Conservation (phyloP, 2,113 vertebrate species). For the Serinus canaria region DNA sequence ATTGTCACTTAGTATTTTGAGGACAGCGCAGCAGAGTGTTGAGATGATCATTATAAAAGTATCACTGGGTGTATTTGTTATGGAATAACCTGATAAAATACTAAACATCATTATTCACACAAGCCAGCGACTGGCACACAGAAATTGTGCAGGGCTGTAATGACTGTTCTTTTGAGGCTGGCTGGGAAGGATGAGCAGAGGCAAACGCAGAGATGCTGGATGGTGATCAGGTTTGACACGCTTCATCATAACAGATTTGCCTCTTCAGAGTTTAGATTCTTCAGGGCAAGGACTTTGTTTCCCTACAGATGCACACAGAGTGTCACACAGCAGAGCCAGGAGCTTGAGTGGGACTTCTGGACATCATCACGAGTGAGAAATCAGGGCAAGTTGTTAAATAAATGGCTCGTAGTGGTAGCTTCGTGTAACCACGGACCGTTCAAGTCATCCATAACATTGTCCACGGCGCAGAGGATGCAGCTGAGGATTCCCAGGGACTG, state of each 20-base stretch:
- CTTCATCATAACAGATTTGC: conserved; percentile 22
- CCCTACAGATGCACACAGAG: background rate
- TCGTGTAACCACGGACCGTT: fast-evolving
- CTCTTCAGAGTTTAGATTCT: conserved; percentile 9
- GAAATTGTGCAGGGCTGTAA: background rate
- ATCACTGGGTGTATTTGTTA: conserved; percentile 60
- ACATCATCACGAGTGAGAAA: background rate
- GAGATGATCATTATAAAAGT: conserved; percentile 36
- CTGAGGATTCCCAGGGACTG: background rate
- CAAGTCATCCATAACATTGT: background rate
- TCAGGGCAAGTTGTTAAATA: background rate
- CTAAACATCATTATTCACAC: background rate
- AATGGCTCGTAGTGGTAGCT: background rate
- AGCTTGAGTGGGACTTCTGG: background rate
- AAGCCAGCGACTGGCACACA: background rate
- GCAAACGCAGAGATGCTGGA: background rate
- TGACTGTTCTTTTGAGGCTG: conserved; percentile 26
- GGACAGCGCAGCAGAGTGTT: conserved; percentile 2
- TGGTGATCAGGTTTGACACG: conserved; percentile 22
- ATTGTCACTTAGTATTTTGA: conserved; percentile 45
- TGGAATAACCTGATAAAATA: conserved; percentile 28
- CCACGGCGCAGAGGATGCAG: fast-evolving
- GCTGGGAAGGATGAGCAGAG: background rate
- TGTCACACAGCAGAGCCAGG: background rate
- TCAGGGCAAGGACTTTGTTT: conserved; percentile 25